Base-by-base conservation (phyloP, 2,797 vertebrate species). In the Natrix natrix region DNA sequence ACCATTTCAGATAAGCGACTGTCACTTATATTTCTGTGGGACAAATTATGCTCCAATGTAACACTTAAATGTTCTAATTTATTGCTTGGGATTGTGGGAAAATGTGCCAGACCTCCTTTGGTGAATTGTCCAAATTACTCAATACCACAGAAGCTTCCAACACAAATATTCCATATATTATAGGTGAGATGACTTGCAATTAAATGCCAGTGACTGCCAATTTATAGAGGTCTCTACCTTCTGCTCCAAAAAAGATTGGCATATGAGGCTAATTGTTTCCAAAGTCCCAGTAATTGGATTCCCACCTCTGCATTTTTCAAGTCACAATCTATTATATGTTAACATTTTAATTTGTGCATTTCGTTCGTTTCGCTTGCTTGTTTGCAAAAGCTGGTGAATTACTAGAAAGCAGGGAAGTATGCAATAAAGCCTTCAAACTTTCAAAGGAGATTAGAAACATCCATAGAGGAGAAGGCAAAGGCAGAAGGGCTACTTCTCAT, bases 111-210 rank as follows among this genome's bases (percentile, higher is more conserved):
- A 37, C 48, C 3, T 90, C 83, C 74, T 94, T 95, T 87, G 94
- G 66, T 93, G 93, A 95, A 93, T 78, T 93, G 37, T 90, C 90
- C 90, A 94, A 94, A 94, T 94, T 91, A 95, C 83, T 95, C 91
- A 95, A 12, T 92, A 91, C 60, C 57, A 94, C 92, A 88, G 93
- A 93, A 24, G 24, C 74, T 95, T 95, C 95, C 92, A 95, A 55
- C 74, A 94, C 78, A 96, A 95, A 91, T 55, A 1, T 94, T 93
- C 74, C 57, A 93, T 93, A 43, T 32, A 61, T 95, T 93, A 63
- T 94, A 95, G 94, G 94, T 96, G 87, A 95, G 78, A 94, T 87
- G 55, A 94, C 91, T 95, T 94, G 32, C 86, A 94, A 94, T 93
- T 92, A 95, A 95, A 94, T 28, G 14, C 10, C 87, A 94, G 88